Evolutionary conservation across 2,888 invertebrate species (phyloP).

Genomic region (Flexamia atlantica): DNA sequence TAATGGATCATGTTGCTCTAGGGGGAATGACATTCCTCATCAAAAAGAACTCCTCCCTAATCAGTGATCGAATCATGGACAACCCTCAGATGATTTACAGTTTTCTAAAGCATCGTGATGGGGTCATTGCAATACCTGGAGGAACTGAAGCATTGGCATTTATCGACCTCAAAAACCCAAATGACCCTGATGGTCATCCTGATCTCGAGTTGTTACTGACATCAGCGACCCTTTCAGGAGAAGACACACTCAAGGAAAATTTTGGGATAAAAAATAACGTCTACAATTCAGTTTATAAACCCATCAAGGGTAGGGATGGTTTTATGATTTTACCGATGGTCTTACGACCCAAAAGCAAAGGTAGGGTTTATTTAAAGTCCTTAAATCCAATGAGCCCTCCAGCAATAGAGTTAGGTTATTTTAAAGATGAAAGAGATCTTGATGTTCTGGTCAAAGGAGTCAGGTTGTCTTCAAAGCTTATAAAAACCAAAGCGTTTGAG

Average conservation of each 20-base stretch:
- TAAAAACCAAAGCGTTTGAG: slow-evolving; percentile 80
- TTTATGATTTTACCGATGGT: slow-evolving; percentile 81
- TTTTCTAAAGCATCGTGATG: slow-evolving; percentile 77
- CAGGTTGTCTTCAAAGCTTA: slow-evolving; percentile 78
- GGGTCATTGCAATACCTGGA: slow-evolving; percentile 81
- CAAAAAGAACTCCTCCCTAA: slow-evolving; percentile 73
- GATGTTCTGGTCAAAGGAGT: slow-evolving; percentile 81
- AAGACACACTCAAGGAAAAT: slow-evolving; percentile 76
- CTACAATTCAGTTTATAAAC: slow-evolving; percentile 74
- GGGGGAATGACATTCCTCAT: slow-evolving; percentile 81
- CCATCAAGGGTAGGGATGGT: slow-evolving; percentile 74
- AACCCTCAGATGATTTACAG: slow-evolving; percentile 74
- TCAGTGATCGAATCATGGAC: slow-evolving; percentile 72
- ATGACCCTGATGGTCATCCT: slow-evolving; percentile 79
- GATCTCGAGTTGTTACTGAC: slow-evolving; percentile 82
- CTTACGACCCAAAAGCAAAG: slow-evolving; percentile 83
- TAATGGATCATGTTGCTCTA: slow-evolving; percentile 84
- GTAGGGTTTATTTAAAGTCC: slow-evolving; percentile 80
- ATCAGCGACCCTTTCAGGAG: slow-evolving; percentile 76
- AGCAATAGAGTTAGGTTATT: slow-evolving; percentile 83
- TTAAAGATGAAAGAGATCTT: slow-evolving; percentile 80
- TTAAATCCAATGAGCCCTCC: slow-evolving; percentile 82
- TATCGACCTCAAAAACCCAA: slow-evolving; percentile 79
- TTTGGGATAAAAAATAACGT: slow-evolving; percentile 77
- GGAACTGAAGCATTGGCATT: slow-evolving; percentile 84